Evolutionary conservation across 2,113 vertebrate genomes (phyloP).

Genomic region (Xiphias gladius): DNA sequence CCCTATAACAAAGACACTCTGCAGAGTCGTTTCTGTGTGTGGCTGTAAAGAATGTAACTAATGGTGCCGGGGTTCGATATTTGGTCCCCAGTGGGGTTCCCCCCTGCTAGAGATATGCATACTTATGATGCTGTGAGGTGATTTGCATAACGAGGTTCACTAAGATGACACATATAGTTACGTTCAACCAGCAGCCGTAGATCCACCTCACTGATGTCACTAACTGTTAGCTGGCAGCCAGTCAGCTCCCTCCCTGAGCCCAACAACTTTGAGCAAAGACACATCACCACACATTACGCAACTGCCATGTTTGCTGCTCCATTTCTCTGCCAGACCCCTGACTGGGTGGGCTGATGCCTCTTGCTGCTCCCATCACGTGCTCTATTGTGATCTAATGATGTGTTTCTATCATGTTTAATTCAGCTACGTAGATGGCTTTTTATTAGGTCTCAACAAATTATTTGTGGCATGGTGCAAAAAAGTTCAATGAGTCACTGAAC

Average conservation of each 20-base stretch:
- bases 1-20: slow-evolving; percentile 14
- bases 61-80: not conserved
- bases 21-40: slow-evolving; percentile 29
- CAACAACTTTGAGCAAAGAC: slow-evolving; percentile 57
- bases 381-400: slow-evolving; percentile 33
- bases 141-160: slow-evolving; percentile 22
- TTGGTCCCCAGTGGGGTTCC: slow-evolving; percentile 8
- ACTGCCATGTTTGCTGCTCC: slow-evolving; percentile 53
- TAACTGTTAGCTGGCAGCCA: slow-evolving; percentile 33
- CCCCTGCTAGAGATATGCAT: not conserved
- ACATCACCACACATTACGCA: slow-evolving; percentile 43
- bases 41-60: not conserved
- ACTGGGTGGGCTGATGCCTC: slow-evolving; percentile 36
- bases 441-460: not conserved
- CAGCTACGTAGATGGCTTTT: not conserved
- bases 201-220: slow-evolving; percentile 51
- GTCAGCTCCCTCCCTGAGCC: slow-evolving; percentile 27
- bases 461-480: not conserved
- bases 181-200: slow-evolving; percentile 28
- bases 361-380: slow-evolving; percentile 6
- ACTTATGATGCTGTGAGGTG: slow-evolving; percentile 3
- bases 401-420: slow-evolving; percentile 23
- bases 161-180: slow-evolving; percentile 45
- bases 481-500: not conserved
- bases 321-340: slow-evolving; percentile 44